Evolutionary conservation across 2,888 invertebrate species (phyloP).

Genomic region (Dasysyrphus tricinctus): DNA sequence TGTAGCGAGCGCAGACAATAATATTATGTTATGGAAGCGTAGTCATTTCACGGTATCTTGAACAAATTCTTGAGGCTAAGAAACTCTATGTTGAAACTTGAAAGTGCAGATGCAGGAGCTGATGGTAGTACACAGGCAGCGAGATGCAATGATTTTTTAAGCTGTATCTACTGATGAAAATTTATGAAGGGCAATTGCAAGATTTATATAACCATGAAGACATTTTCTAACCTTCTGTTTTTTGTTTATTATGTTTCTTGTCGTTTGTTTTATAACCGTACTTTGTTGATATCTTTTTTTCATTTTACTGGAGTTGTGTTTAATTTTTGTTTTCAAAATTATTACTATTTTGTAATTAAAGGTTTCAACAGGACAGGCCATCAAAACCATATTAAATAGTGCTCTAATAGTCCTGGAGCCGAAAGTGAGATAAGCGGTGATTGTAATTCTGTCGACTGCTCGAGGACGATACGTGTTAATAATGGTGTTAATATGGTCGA

Average conservation of each 20-base stretch:
- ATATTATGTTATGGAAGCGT: conserved; percentile 58
- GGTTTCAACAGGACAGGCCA: no score
- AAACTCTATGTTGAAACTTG: conserved; percentile 28
- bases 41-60: conserved; percentile 67
- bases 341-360: no score
- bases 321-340: no score
- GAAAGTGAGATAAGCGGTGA: no score
- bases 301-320: not conserved
- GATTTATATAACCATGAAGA: conserved; percentile 47
- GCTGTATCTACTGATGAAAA: conserved; percentile 33
- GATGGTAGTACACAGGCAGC: conserved; percentile 23
- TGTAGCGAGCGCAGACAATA: conserved; percentile 9
- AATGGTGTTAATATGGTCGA: no score
- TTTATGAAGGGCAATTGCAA: conserved; percentile 61
- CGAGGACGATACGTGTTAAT: no score
- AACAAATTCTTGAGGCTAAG: conserved; percentile 64
- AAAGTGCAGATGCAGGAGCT: conserved; percentile 11
- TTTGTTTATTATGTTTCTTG: conserved; percentile 18
- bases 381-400: no score
- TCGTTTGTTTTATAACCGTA: not conserved
- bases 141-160: conserved; percentile 16
- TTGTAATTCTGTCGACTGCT: no score
- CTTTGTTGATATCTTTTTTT: conserved; percentile 18
- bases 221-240: conserved; percentile 39
- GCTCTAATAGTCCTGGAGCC: no score